Percentiles rank a stretch among this genome's conserved stretches.
These are phyloP conservation scores for Notoglanidium macrostoma DNA, from an alignment of 2,797 vertebrate species.

Conservation along the genomic window DNA sequence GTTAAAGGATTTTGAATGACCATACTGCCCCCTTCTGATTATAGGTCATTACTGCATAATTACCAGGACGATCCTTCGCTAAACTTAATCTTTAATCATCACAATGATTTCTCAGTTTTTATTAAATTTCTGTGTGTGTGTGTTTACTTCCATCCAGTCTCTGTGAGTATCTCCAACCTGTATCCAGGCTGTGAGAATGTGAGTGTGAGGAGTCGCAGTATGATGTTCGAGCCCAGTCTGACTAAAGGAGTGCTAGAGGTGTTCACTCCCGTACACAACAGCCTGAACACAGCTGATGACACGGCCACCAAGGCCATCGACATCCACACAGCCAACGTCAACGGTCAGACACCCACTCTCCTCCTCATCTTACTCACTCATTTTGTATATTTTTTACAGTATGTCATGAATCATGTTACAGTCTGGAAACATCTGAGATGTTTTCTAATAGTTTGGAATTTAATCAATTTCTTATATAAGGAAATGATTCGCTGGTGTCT, in stretches of 20 bases:
- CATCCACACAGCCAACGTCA: conserved; percentile 88
- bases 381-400: neutral
- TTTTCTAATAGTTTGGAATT: neutral
- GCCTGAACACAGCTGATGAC: conserved; percentile 83
- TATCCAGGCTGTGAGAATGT: conserved; percentile 98
- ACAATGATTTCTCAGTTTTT: neutral
- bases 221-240: conserved; percentile 99
- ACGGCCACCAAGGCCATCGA: conserved; percentile 95
- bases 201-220: conserved; percentile 94
- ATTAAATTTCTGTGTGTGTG: conserved; percentile 2
- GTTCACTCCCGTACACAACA: conserved; percentile 85
- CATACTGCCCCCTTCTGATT: conserved; percentile 30
- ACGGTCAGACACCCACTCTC: conserved; percentile 76
- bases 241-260: conserved; percentile 94
- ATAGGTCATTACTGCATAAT: neutral
- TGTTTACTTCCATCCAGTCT: conserved; percentile 74
- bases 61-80: neutral
- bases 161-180: conserved; percentile 92
- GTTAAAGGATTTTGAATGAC: neutral
- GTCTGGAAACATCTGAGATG: neutral
- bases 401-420: neutral
- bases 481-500: neutral
- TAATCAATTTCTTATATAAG: neutral
- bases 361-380: neutral
- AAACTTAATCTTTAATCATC: neutral